phyloP scores from a whole-genome alignment of 23 tunicate species.

The Halocynthia roretzi region DNA sequence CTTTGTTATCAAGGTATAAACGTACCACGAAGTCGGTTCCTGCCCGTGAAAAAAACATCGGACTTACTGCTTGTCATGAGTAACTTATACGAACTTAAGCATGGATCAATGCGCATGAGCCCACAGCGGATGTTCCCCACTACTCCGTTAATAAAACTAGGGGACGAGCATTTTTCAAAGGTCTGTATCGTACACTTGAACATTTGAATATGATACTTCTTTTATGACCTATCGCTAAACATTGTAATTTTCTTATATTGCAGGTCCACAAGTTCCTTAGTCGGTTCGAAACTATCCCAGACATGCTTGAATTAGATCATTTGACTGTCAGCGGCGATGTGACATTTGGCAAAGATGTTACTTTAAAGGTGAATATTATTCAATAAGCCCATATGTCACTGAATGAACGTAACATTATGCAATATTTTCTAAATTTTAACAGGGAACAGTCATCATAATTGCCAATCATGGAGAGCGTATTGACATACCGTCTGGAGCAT shows the following conservation, averaged over 20 bases:
- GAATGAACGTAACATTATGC: neutral
- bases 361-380: constrained; percentile 48
- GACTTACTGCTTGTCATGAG: constrained; percentile 94
- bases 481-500: constrained; percentile 95
- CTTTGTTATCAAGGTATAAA: constrained; percentile 26
- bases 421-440: neutral
- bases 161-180: constrained; percentile 93
- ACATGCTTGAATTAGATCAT: constrained; percentile 94
- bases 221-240: too few relatives aligned
- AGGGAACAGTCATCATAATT: constrained; percentile 97
- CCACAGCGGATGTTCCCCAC: constrained; percentile 66
- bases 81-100: constrained; percentile 81
- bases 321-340: constrained; percentile 97
- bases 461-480: constrained; percentile 98
- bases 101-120: constrained; percentile 85
- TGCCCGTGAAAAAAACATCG: constrained; percentile 97
- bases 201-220: too few relatives aligned
- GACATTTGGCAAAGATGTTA: constrained; percentile 96
- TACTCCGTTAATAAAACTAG: constrained; percentile 88
- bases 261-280: constrained; percentile 73
- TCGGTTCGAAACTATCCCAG: constrained; percentile 83
- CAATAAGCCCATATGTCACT: neutral
- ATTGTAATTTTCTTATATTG: too few relatives aligned
- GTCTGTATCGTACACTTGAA: constrained; percentile 15
- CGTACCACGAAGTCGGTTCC: constrained; percentile 87